Evolutionary conservation across 2,888 invertebrate species (phyloP), one percentile per base, ranked within the genome.

Genomic region (Cerastis leucographa): DNA sequence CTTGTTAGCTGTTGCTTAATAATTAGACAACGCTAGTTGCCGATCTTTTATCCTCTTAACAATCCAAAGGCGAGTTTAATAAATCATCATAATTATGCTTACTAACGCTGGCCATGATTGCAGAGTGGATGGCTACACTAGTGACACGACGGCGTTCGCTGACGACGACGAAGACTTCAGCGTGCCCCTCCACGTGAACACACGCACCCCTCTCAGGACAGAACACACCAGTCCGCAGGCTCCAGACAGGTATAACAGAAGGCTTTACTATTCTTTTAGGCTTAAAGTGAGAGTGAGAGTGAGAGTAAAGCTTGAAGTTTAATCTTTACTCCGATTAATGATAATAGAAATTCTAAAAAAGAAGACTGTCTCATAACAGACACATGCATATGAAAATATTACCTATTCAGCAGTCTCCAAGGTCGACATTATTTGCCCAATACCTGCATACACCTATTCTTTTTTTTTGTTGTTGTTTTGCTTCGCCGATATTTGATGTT

Each of bases 131-230:
- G 98, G 98, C 64, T 98, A 98, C 92, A 98, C 98, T 64, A 98
- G 98, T 91, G 98, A 98, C 91, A 98, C 98, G 44, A 98, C 98
- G 64, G 97, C 98, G 12, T 97, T 98, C 88, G 98, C 98, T 68
- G 98, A 98, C 89, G 98, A 98, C 88, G 98, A 98, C 82, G 98
- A 98, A 67, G 97, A 97, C 91, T 97, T 97, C 93, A 97, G 97
- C 81, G 97, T 97, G 64, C 98, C 98, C n/a, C 94, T 98, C 67
- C 98, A 98, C 90, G 97, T 98, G 88, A 97, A 98, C 93, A 97
- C 97, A 44, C 94, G 95, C 91, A 94, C 91, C 86, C 86, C 93
- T 74, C 94, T 94, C 83, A 92, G 95, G 88, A 94, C 93, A 72
- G 96, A 94, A 87, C 97, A 94, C 88, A 93, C 95, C 91, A 95